These are phyloP conservation scores for Tachysurus fulvidraco DNA, from an alignment of 2,113 vertebrate genomes.

Conservation along the genomic window DNA sequence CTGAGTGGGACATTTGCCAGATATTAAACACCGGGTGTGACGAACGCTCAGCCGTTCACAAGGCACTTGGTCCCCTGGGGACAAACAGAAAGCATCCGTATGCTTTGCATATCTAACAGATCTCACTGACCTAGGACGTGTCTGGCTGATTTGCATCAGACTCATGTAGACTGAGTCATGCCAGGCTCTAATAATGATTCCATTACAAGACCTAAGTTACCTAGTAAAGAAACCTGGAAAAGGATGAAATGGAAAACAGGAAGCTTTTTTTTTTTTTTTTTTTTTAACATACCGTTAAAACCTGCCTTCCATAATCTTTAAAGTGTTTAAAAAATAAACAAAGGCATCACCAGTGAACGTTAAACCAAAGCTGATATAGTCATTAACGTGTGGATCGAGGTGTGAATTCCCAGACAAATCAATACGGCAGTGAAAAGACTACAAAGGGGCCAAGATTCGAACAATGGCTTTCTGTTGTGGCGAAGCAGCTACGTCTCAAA, in stretches of 20 bases:
- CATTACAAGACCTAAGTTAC: too few species aligned
- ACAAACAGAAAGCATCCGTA: neutral
- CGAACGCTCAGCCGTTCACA: constrained; percentile 37
- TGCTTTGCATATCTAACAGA: constrained; percentile 50
- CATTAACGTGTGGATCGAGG: neutral
- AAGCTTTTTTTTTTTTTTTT: neutral
- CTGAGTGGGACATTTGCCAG: constrained; percentile 22
- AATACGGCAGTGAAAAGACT: neutral
- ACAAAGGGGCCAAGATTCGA: neutral
- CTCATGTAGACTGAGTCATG: neutral
- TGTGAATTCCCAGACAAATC: neutral
- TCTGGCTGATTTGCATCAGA: constrained; percentile 12
- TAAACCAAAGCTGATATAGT: neutral
- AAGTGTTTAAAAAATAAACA: neutral
- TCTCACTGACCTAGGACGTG: constrained; percentile 21
- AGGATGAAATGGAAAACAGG: neutral
- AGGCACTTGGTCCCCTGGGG: constrained; percentile 8
- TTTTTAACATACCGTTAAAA: neutral
- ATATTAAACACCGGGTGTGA: constrained; percentile 30
- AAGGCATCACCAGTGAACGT: neutral
- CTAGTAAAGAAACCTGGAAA: neutral
- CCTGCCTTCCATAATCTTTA: neutral
- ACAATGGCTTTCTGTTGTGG: constrained; percentile 17
- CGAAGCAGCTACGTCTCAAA: neutral
- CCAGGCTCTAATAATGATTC: neutral